Conservation (phyloP, 1,140 invertebrate genomes). For the Prorops nasuta region DNA sequence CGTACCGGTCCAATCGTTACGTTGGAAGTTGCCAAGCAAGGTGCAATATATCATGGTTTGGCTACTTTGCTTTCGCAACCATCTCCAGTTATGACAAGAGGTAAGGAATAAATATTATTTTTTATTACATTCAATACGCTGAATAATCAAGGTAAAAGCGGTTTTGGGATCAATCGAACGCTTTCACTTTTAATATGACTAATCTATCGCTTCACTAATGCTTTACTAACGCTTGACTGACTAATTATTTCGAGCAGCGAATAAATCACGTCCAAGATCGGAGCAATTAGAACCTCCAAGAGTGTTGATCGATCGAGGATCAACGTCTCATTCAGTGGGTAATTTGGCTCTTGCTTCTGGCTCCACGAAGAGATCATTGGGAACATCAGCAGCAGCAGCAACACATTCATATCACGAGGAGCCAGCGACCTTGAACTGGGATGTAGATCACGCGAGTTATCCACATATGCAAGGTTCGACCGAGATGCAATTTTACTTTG, state of each 20-base stretch:
- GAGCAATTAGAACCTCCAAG: conserved; percentile 46
- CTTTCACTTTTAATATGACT: too few relatives aligned
- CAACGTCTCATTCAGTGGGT: conserved; percentile 52
- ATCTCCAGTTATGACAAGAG: conserved; percentile 79
- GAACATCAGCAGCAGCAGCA: background rate
- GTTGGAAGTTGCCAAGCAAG: conserved; percentile 95
- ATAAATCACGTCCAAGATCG: conserved; percentile 52
- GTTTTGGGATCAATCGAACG: too few relatives aligned
- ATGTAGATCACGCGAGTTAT: conserved; percentile 15
- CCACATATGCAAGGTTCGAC: conserved; percentile 44
- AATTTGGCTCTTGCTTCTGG: too few relatives aligned
- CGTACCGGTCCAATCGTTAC: conserved; percentile 90
- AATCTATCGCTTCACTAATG: conserved; percentile 6
- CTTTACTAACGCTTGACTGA: conserved; percentile 55
- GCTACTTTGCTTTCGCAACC: conserved; percentile 91
- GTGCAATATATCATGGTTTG: conserved; percentile 94
- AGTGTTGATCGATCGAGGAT: conserved; percentile 26
- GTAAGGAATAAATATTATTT: conserved; percentile 55
- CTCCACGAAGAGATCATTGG: too few relatives aligned
- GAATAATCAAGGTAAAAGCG: too few relatives aligned
- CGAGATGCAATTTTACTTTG: conserved; percentile 14
- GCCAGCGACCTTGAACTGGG: conserved; percentile 20
- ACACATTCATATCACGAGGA: background rate
- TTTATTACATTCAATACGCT: too few relatives aligned
- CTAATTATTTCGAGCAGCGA: conserved; percentile 46